Percentiles rank a stretch among this genome's conserved stretches.
Evolutionary conservation across 2,888 invertebrate genomes (phyloP).

Genomic region (Phengaris arion): DNA sequence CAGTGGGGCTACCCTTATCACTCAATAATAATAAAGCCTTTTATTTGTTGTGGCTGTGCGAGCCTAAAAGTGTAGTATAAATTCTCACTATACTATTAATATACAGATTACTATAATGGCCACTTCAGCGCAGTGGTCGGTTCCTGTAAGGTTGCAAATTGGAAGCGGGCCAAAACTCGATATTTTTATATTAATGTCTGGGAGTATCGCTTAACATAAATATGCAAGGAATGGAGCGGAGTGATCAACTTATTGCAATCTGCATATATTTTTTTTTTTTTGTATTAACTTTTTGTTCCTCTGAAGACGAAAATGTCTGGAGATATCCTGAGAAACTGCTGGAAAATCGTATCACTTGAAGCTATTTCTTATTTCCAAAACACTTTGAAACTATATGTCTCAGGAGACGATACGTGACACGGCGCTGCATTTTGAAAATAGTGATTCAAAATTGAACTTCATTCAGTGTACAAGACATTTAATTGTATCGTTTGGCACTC

Average conservation of each 20-base stretch:
- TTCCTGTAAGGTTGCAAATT: neutral
- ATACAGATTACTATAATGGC: constrained; percentile 15
- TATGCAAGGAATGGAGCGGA: neutral
- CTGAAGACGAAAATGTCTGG: neutral
- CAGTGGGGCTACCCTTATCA: too few species aligned
- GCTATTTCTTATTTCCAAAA: too few species aligned
- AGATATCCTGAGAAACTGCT: neutral
- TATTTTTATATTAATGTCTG: constrained; percentile 4
- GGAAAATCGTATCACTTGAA: neutral
- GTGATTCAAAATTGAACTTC: too few species aligned
- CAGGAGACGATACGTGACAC: too few species aligned
- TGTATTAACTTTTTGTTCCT: neutral
- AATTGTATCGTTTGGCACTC: too few species aligned
- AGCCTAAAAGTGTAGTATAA: neutral
- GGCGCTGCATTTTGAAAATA: too few species aligned
- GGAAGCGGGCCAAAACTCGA: neutral
- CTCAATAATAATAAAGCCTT: too few species aligned
- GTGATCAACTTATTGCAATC: constrained; percentile 3
- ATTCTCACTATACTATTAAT: constrained; percentile 8
- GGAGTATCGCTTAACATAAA: constrained; percentile 1
- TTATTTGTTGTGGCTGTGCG: too few species aligned
- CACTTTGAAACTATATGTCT: too few species aligned
- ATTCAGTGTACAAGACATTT: too few species aligned
- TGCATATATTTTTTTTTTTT: neutral
- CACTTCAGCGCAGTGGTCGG: constrained; percentile 14